Evolutionary conservation across 2,888 invertebrate genomes (phyloP).

Genomic region (Caenorhabditis japonica): DNA sequence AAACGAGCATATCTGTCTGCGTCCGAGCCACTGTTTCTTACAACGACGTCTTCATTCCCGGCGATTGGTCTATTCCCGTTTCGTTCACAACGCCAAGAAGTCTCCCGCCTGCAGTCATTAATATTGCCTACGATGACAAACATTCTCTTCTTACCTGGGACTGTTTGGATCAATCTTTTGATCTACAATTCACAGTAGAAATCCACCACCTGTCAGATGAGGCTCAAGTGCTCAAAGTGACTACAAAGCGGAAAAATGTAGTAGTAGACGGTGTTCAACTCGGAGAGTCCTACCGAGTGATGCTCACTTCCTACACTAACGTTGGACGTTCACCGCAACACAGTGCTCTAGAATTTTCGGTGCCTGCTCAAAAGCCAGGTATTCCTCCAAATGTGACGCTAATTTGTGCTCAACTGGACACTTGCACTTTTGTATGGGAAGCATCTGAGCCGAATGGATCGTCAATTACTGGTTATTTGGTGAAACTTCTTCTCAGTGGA

Average conservation of each 20-base stretch:
- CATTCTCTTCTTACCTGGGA: constrained; percentile 18
- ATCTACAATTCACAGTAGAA: constrained; percentile 9
- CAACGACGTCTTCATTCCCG: constrained; percentile 3
- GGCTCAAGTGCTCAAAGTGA: constrained; percentile 10
- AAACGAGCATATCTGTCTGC: constrained; percentile 3
- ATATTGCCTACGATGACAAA: constrained; percentile 1
- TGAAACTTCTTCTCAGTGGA: constrained; percentile 81
- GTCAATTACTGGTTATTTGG: constrained; percentile 85
- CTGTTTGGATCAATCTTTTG: constrained; percentile 12
- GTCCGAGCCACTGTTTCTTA: constrained; percentile 12
- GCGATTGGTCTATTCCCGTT: constrained; percentile 28
- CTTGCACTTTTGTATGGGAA: constrained; percentile 85
- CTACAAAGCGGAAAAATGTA: constrained; percentile 5
- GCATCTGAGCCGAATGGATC: constrained; percentile 86
- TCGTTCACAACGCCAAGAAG: constrained; percentile 16
- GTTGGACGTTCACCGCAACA: constrained; percentile 31
- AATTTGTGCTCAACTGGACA: constrained; percentile 82
- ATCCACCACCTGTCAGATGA: neutral
- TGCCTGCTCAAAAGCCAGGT: constrained; percentile 63
- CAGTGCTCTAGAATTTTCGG: constrained; percentile 20
- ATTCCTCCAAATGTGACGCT: constrained; percentile 41
- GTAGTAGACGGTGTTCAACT: constrained; percentile 8
- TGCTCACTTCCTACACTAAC: constrained; percentile 81
- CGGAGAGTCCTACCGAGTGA: constrained; percentile 1
- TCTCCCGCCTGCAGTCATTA: constrained; percentile 16